A percentile compares a stretch with the other conserved stretches of the same genome.
phyloP scores from a whole-genome alignment of 2,888 invertebrate genomes.

The Reticulitermes lucifugus region DNA sequence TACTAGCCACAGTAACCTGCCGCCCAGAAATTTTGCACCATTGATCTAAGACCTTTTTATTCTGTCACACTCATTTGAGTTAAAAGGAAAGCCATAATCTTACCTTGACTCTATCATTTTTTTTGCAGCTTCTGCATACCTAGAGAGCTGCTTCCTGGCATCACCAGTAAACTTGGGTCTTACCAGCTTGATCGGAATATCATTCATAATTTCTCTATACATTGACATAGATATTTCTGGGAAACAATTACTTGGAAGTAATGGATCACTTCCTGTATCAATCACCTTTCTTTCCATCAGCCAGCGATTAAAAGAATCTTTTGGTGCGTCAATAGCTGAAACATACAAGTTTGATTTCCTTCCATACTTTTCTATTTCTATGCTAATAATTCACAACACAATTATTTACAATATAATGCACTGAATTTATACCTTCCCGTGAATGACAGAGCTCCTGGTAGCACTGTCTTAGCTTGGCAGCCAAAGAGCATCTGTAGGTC shows the following conservation, averaged over 20 bases:
- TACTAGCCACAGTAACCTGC: too few relatives aligned
- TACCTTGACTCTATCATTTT: slow-evolving; percentile 91
- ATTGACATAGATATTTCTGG: slow-evolving; percentile 94
- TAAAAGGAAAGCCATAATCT: slow-evolving; percentile 23
- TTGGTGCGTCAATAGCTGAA: slow-evolving; percentile 88
- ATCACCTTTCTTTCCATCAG: slow-evolving; percentile 94
- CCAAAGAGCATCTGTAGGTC: slow-evolving; percentile 83
- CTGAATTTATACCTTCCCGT: slow-evolving; percentile 73
- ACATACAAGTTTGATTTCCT: slow-evolving; percentile 26
- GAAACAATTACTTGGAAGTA: slow-evolving; percentile 91
- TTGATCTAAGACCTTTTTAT: too few relatives aligned
- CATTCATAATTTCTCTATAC: slow-evolving; percentile 98
- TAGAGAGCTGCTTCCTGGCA: slow-evolving; percentile 92
- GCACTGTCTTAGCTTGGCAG: slow-evolving; percentile 87
- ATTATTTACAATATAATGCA: too few relatives aligned
- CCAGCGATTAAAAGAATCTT: slow-evolving; percentile 97
- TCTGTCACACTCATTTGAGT: too few relatives aligned
- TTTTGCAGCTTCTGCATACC: slow-evolving; percentile 96
- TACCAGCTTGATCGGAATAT: slow-evolving; percentile 95
- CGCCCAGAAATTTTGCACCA: too few relatives aligned
- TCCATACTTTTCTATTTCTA: too few relatives aligned
- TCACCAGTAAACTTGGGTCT: slow-evolving; percentile 96
- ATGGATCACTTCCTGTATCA: slow-evolving; percentile 89
- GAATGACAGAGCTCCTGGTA: slow-evolving; percentile 96
- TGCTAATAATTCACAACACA: too few relatives aligned